These are phyloP conservation scores for Drosophila lini DNA, from an alignment of 1,140 invertebrate species.

Conservation along the genomic window DNA sequence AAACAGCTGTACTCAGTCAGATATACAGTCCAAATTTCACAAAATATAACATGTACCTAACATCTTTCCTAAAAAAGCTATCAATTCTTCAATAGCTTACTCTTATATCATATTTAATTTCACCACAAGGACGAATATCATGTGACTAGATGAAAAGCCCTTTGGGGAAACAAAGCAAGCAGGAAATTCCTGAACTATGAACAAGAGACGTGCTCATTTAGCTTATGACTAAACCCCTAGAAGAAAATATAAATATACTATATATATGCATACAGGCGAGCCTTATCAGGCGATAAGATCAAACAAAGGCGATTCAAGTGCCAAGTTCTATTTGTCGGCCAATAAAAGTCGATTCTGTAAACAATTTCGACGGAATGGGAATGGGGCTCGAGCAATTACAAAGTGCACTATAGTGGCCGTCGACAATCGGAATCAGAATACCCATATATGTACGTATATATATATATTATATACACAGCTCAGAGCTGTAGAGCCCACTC, in stretches of 20 bases:
- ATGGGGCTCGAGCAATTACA: constrained; percentile 31
- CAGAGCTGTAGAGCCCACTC: constrained; percentile 12
- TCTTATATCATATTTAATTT: not conserved
- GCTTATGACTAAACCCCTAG: constrained; percentile 38
- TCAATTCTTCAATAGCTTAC: not conserved
- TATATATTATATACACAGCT: not conserved
- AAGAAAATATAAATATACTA: not conserved
- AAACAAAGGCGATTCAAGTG: constrained; percentile 58
- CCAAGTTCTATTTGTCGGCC: constrained; percentile 53
- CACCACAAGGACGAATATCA: not conserved
- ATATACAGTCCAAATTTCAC: not conserved
- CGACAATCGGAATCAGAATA: constrained; percentile 31
- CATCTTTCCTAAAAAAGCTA: not conserved
- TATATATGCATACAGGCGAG: constrained; percentile 8
- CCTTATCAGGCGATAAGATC: constrained; percentile 63
- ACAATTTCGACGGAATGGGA: constrained; percentile 25
- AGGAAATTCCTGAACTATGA: constrained; percentile 44
- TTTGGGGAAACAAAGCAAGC: not conserved
- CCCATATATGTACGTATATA: not conserved
- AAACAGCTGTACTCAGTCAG: not conserved
- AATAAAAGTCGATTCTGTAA: constrained; percentile 49
- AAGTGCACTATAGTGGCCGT: constrained; percentile 33
- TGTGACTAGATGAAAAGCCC: not conserved
- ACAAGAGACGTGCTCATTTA: constrained; percentile 21
- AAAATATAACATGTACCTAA: not conserved